A percentile compares a stretch with the other conserved stretches of the same genome.
These are phyloP conservation scores for Nephrotoma flavescens DNA, from an alignment of 2,888 invertebrate genomes.

Conservation along the genomic window DNA sequence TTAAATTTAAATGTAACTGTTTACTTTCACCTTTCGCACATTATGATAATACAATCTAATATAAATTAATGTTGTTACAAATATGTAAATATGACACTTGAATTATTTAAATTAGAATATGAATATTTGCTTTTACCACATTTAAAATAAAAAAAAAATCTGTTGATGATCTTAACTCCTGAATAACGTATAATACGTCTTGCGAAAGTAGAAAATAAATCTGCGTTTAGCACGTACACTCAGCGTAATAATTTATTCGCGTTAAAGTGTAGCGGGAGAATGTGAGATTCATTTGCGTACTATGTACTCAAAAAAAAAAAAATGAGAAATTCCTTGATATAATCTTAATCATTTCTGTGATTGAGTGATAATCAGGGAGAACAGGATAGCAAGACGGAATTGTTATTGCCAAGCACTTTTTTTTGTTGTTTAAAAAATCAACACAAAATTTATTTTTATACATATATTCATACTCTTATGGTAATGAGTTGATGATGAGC, in stretches of 20 bases:
- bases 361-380: neutral
- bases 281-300: neutral
- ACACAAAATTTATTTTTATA: neutral
- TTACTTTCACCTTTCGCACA: neutral
- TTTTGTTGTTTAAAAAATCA: neutral
- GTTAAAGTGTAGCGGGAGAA: neutral
- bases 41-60: neutral
- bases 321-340: neutral
- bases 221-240: neutral
- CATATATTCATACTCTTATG: neutral
- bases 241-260: neutral
- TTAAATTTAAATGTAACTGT: neutral
- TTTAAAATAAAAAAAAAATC: neutral
- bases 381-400: neutral
- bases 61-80: neutral
- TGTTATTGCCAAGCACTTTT: neutral
- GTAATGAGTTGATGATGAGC: neutral
- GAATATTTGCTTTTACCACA: neutral
- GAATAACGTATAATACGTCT: neutral
- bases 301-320: neutral
- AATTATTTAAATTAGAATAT: neutral
- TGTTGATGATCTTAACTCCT: neutral
- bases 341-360: neutral
- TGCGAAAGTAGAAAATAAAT: neutral
- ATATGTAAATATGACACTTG: neutral